Base-by-base conservation (phyloP, 2,888 invertebrate genomes). In the Eumerus sabulonum region DNA sequence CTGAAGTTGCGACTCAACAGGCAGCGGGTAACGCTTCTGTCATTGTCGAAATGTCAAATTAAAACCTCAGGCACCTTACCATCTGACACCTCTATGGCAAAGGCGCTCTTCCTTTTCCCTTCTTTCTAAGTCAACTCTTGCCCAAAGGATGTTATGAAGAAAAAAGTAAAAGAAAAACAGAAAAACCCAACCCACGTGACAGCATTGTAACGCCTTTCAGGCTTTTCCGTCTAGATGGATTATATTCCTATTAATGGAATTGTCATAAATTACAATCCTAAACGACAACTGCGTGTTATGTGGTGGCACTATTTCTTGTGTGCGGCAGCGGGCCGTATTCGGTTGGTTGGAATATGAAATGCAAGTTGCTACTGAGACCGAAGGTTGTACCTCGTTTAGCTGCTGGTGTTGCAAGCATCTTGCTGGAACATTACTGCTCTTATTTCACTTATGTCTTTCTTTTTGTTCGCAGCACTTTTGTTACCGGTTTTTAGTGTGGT, bases 271-370 rank as follows among this genome's bases (percentile, higher is more conserved):
- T 71, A 76, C 71, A 71, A 48, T 59, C 59, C 63, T 59, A 63
- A 71, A 71, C 59, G 71, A 76, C 76, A 76, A 71, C 76, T 76
- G 70, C 71, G 76, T 76, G 71, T 76, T 64, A 57, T 64, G 54
- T 71, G 60, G 47, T 71, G 76, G 64, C 71, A 76, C 76, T 59
- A 48, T 64, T 63, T 59, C 42, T 42, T 35, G 38, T 40, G 12
- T 27, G 45, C 48, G 44, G 16, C 14, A 12, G 45, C 51, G 35
- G 51, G 53, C 51, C 64, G 47, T 44, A 42, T 63, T 71, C 16
- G 45, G 57, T 45, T 18, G 57, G 36, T 11, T 3, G 44, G 62
- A 54, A 50, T 45, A 51, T 59, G 59, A 57, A 64, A 63, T 70
- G 56, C n/a, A n/a, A n/a, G n/a, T n/a, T n/a, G n/a, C 57, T 47